phyloP scores from a whole-genome alignment of 2,113 vertebrate genomes.

The Pavo muticus region DNA sequence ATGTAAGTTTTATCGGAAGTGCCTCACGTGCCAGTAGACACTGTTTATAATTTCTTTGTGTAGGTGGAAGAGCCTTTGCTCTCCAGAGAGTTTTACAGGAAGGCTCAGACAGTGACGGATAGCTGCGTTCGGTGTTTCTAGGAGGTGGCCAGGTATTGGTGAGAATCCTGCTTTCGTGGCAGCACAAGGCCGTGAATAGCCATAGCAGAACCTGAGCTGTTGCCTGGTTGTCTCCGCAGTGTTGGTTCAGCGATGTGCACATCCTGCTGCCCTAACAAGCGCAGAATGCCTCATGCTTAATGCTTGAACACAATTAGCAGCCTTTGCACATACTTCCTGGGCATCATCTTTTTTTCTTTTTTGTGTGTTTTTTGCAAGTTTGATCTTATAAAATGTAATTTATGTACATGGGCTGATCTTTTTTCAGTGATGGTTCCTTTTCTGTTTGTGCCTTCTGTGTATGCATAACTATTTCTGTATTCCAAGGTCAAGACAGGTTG shows the following conservation, averaged over 20 bases:
- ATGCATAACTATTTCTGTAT: background rate
- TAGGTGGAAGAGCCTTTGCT: background rate
- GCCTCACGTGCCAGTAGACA: accelerated
- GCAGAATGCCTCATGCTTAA: accelerated
- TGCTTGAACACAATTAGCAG: background rate
- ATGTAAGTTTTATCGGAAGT: background rate
- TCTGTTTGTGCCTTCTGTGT: background rate
- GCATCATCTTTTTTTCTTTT: background rate
- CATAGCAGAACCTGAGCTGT: background rate
- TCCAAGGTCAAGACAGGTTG: background rate
- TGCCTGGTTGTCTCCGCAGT: background rate
- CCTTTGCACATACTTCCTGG: background rate
- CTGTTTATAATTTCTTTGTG: background rate
- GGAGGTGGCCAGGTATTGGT: background rate
- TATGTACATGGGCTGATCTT: background rate
- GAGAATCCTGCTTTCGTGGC: background rate
- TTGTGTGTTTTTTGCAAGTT: accelerated
- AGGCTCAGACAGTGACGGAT: background rate
- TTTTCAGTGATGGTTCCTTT: background rate
- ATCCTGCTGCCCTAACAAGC: background rate
- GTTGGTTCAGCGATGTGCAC: background rate
- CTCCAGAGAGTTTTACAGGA: background rate
- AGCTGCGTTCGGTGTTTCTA: background rate
- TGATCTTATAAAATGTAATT: background rate
- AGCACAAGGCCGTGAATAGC: accelerated